phyloP scores from a whole-genome alignment of 2,797 vertebrate species.

The Lophius americanus region DNA sequence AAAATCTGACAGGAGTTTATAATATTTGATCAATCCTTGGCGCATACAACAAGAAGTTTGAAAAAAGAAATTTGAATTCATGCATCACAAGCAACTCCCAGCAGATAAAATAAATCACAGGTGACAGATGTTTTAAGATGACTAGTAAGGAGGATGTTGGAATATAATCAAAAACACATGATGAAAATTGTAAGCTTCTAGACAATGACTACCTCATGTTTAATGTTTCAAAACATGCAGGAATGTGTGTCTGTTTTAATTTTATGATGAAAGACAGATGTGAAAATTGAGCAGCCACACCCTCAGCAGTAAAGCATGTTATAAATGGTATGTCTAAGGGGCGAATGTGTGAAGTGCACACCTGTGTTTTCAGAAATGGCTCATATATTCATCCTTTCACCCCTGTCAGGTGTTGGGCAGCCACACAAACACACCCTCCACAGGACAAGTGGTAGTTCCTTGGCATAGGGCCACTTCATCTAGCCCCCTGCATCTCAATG shows the following conservation, averaged over 20 bases:
- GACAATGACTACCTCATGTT: slow-evolving; percentile 12
- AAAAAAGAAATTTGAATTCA: too few relatives aligned
- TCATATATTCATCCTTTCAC: slow-evolving; percentile 54
- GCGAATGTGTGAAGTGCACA: slow-evolving; percentile 20
- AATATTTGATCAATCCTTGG: too few relatives aligned
- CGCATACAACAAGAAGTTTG: too few relatives aligned
- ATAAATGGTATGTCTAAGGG: slow-evolving; percentile 31
- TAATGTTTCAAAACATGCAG: slow-evolving; percentile 16
- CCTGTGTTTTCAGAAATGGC: slow-evolving; percentile 40
- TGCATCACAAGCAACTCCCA: slow-evolving; percentile 11
- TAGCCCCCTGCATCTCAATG: slow-evolving; percentile 72
- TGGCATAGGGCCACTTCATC: slow-evolving; percentile 52
- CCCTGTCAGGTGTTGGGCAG: slow-evolving; percentile 2
- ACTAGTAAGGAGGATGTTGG: slow-evolving; percentile 7
- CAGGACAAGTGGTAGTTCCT: slow-evolving; percentile 45
- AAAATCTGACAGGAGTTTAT: too few relatives aligned
- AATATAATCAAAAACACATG: slow-evolving; percentile 30
- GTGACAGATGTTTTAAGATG: slow-evolving; percentile 16
- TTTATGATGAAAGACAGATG: slow-evolving; percentile 41
- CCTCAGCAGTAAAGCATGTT: slow-evolving; percentile 32
- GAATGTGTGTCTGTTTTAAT: slow-evolving; percentile 25
- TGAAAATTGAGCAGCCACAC: slow-evolving; percentile 28
- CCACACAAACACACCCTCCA: slow-evolving; percentile 10
- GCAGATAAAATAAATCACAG: slow-evolving; percentile 10
- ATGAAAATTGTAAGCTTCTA: slow-evolving; percentile 36